phyloP scores from a whole-genome alignment of 1,140 invertebrate genomes.

The Neodiprion lecontei region DNA sequence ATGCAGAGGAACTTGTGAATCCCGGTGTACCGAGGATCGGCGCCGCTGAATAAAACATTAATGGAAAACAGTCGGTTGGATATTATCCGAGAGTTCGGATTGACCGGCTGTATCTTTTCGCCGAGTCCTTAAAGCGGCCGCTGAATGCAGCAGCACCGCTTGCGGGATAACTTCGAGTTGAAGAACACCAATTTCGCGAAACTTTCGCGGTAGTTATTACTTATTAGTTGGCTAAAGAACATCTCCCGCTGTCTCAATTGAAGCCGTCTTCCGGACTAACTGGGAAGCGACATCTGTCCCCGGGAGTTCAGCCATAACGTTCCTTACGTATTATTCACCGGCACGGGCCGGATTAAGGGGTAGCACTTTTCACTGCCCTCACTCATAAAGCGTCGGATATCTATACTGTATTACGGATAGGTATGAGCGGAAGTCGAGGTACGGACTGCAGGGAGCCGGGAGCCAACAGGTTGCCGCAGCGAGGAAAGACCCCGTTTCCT shows the following conservation, averaged over 20 bases:
- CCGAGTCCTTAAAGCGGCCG: not conserved
- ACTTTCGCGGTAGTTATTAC: too few relatives aligned
- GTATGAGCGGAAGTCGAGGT: not conserved
- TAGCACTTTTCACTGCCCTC: too few relatives aligned
- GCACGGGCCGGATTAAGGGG: too few relatives aligned
- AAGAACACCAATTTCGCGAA: not conserved
- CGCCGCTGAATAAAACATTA: conserved; percentile 14
- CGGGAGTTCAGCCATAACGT: not conserved
- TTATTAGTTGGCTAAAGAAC: too few relatives aligned
- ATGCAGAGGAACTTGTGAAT: not conserved
- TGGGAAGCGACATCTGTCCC: not conserved
- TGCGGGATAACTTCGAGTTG: not conserved
- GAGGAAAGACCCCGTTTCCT: conserved; percentile 1
- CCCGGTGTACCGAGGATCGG: not conserved
- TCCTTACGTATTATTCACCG: too few relatives aligned
- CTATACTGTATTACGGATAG: not conserved
- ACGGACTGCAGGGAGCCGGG: not conserved
- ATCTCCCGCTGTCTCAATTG: too few relatives aligned
- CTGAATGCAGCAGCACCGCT: not conserved
- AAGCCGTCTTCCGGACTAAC: too few relatives aligned
- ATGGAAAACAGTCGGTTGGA: conserved; percentile 4
- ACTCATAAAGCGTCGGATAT: too few relatives aligned
- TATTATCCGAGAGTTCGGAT: not conserved
- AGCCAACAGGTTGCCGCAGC: not conserved
- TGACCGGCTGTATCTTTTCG: not conserved